Base-by-base conservation (phyloP, 2,797 vertebrate species). In the Antennarius maculatus region DNA sequence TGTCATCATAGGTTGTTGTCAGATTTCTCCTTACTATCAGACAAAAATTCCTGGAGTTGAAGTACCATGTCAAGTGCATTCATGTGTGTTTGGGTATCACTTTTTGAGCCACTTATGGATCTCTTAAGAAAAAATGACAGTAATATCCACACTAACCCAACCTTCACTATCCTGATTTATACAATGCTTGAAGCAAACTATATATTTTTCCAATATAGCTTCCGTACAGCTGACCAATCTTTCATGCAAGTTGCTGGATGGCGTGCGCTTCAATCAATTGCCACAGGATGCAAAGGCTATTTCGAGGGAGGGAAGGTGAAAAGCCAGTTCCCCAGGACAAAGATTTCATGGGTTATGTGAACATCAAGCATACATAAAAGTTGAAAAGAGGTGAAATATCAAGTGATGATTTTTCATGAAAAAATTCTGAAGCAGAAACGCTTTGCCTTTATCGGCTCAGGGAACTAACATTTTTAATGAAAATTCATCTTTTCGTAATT, bases 261-360 rank as follows among this genome's bases (percentile, higher is more conserved):
- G 18, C 27, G 27, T 60, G 53, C 10, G 53, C 57, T 58, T 79
- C 49, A 51, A 49, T 69, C 61, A 68, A 12, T 48, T 68, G 65
- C 59, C 46, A 72, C 23, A 23, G 46, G 63, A 69, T 43, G 52
- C 29, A 37, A 61, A 58, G 23, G 54, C 66, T 78, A 65, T 74
- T 85, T 66, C 2, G 8, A 45, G 76, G 66, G 59, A 49, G 70
- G 80, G 71, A 57, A 47, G 65, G 66, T 67, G 58, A 61, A 74
- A 84, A 64, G 54, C 12, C 0, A 61, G 14, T 74, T 6, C 53
- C 61, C 18, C 11, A 65, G 66, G 70, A 70, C 48, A 3, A 45
- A 69, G 1, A 71, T 65, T 46, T 59, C 12, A 63, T 73, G 16
- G 37, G 52, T 70, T 70, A 16, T 56, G 15, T 18, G 45, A 79